Conservation (phyloP, 92 coral and sea anemone genomes). For the Porites divaricata region DNA sequence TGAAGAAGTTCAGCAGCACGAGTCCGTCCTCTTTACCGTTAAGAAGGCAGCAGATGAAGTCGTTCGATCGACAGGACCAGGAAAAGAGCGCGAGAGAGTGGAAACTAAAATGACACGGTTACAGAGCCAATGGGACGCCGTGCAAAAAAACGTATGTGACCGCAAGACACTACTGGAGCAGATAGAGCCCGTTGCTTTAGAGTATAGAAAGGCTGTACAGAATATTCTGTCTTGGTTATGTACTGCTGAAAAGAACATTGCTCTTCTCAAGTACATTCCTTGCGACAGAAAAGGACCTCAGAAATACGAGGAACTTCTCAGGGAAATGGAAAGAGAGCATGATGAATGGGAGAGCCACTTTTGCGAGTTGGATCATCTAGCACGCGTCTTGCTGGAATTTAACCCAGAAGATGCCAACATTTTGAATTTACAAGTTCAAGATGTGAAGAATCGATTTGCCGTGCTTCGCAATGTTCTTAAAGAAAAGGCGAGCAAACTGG, state of each 20-base stretch:
- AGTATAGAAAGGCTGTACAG: constrained; percentile 69
- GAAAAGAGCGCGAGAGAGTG: constrained; percentile 88
- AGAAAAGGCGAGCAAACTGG: constrained; percentile 78
- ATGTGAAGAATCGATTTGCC: constrained; percentile 74
- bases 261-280: constrained; percentile 72
- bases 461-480: constrained; percentile 69
- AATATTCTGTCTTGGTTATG: constrained; percentile 84
- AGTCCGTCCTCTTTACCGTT: constrained; percentile 77
- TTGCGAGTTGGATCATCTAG: constrained; percentile 67
- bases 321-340: constrained; percentile 73
- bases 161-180: constrained; percentile 79
- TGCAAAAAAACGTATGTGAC: constrained; percentile 71
- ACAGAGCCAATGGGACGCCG: constrained; percentile 79
- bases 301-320: constrained; percentile 71
- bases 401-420: constrained; percentile 74
- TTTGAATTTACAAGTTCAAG: constrained; percentile 69
- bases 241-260: constrained; percentile 76
- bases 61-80: constrained; percentile 69
- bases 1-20: constrained; percentile 87
- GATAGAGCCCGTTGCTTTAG: constrained; percentile 87
- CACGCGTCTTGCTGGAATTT: constrained; percentile 71
- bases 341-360: constrained; percentile 58
- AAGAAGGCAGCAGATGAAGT: constrained; percentile 80
- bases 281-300: constrained; percentile 78
- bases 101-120: constrained; percentile 75